Conservation (phyloP, 2,888 invertebrate genomes). For the Callimorpha dominula region DNA sequence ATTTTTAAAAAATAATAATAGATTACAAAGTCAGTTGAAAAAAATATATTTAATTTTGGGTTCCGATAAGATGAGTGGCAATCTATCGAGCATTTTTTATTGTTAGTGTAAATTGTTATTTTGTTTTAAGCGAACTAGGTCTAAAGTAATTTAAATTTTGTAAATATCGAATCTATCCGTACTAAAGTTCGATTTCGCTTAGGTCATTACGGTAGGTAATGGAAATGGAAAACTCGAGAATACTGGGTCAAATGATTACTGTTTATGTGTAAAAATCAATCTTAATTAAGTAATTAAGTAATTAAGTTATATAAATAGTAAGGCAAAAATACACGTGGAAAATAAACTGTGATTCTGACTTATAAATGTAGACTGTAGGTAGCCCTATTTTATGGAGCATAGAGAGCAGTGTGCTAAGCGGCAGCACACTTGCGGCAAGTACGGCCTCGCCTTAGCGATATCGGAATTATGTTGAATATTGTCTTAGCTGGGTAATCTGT, state of each 20-base stretch:
- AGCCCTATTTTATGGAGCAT: conserved; percentile 74
- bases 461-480: conserved; percentile 40
- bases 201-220: conserved; percentile 82
- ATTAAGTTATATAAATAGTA: conserved; percentile 69
- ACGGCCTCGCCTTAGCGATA: conserved; percentile 54
- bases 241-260: conserved; percentile 80
- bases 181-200: conserved; percentile 81
- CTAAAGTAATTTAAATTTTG: conserved; percentile 84
- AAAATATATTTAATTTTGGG: conserved; percentile 81
- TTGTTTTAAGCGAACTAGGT: conserved; percentile 84
- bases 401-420: conserved; percentile 61
- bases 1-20: conserved; percentile 78
- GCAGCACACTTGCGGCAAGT: conserved; percentile 48
- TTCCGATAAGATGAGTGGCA: conserved; percentile 81
- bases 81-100: conserved; percentile 86
- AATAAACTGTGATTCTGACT: conserved; percentile 88
- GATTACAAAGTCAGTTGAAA: conserved; percentile 81
- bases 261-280: conserved; percentile 74
- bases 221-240: conserved; percentile 70
- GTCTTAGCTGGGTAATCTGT: conserved; percentile 31
- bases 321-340: conserved; percentile 82
- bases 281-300: conserved; percentile 70
- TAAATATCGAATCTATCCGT: conserved; percentile 83
- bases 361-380: conserved; percentile 83
- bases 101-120: conserved; percentile 87